Percentiles rank a stretch among this genome's conserved stretches.
Evolutionary conservation across 2,888 invertebrate genomes (phyloP).

Genomic region (Cantharis flavilabris): DNA sequence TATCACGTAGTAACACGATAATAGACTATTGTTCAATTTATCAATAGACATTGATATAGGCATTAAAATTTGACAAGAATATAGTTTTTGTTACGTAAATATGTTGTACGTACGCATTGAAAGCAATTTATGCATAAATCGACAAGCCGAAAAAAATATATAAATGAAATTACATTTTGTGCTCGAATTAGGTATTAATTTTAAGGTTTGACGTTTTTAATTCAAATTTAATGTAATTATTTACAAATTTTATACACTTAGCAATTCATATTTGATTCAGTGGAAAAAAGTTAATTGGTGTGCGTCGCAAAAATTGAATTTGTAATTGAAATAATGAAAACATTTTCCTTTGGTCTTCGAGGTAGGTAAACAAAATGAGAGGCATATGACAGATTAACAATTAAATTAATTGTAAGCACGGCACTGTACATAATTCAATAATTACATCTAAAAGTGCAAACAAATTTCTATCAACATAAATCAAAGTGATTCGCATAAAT

Average conservation of each 20-base stretch:
- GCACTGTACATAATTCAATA: conserved; percentile 17
- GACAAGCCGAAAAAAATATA: not conserved
- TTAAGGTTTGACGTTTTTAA: not conserved
- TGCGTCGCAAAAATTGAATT: conserved; percentile 8
- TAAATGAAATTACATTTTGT: not conserved
- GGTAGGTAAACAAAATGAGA: conserved; percentile 13
- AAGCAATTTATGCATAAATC: not conserved
- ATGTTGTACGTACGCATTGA: not conserved
- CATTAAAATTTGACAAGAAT: not conserved
- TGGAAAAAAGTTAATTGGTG: conserved; percentile 7
- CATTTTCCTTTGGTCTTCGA: conserved; percentile 10
- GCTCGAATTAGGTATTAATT: conserved; percentile 3
- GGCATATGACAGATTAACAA: conserved; percentile 14
- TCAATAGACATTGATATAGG: not conserved
- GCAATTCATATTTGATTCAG: conserved; percentile 2
- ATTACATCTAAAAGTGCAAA: conserved; percentile 18
- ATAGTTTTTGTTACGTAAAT: not conserved
- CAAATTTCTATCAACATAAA: conserved; percentile 19
- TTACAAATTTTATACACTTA: conserved; percentile 4
- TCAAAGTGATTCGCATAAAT: conserved; percentile 14
- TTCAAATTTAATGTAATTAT: conserved; percentile 4
- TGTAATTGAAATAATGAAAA: conserved; percentile 19
- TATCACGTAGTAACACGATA: conserved; percentile 5
- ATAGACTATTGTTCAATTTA: conserved; percentile 12
- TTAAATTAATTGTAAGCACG: conserved; percentile 19